Evolutionary conservation across 2,797 vertebrate species (phyloP).

Genomic region (Pelobates cultripes): DNA sequence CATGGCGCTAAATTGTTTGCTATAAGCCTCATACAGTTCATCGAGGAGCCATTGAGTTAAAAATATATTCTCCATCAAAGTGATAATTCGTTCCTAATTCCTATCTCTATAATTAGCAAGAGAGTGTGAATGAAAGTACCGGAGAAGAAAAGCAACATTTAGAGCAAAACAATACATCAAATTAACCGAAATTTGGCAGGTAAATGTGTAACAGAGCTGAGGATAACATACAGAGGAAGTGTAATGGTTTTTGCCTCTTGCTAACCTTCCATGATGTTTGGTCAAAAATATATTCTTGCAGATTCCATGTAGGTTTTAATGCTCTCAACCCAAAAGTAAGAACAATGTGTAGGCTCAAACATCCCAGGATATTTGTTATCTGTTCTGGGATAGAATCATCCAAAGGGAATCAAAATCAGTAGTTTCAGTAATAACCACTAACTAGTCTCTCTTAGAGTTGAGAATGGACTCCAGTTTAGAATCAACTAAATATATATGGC

Average conservation of each 20-base stretch:
- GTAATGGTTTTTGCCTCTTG: constrained; percentile 25
- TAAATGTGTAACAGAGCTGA: constrained; percentile 42
- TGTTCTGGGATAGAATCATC: too few species aligned
- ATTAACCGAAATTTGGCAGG: constrained; percentile 51
- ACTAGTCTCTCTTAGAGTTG: too few species aligned
- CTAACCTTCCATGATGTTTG: neutral
- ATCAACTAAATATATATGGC: too few species aligned
- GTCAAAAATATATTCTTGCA: too few species aligned
- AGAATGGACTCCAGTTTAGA: too few species aligned
- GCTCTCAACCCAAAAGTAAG: too few species aligned
- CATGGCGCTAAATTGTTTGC: constrained; percentile 4
- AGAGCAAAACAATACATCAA: constrained; percentile 33
- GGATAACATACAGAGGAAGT: constrained; percentile 14
- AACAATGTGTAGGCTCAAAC: too few species aligned
- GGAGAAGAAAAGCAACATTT: constrained; percentile 29
- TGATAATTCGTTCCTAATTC: constrained; percentile 41
- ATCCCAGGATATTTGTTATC: too few species aligned
- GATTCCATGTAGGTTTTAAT: too few species aligned
- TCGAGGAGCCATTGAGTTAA: constrained; percentile 27
- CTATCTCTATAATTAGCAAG: constrained; percentile 22
- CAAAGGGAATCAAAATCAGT: too few species aligned
- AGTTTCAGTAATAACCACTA: too few species aligned
- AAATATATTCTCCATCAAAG: constrained; percentile 36
- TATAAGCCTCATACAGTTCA: constrained; percentile 8
- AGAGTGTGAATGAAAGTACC: constrained; percentile 13